Base-by-base conservation (phyloP, 2,113 vertebrate species). In the Pristiophorus japonicus region DNA sequence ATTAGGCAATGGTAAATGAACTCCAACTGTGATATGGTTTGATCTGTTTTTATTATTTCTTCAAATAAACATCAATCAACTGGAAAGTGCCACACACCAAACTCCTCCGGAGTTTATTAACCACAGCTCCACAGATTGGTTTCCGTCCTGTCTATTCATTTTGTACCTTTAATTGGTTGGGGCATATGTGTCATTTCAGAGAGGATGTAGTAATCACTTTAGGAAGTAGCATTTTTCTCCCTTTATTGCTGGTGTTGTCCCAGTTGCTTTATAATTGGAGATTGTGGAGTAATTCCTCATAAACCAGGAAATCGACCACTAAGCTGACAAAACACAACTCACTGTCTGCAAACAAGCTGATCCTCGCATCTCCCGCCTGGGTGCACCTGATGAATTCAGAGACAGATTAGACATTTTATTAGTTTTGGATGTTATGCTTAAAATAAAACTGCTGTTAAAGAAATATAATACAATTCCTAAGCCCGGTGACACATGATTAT, bases 11-110 rank as follows among this genome's bases (percentile, higher is more conserved):
- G 65, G 92, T 94, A 47, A 70, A 94, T 66, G 22, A 67, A 30
- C 18, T 70, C 63, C 92, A 27, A 94, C 92, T 94, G 42, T 94
- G 65, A 66, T 47, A 24, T 45, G 38, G 22, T 14, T 65, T 93
- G n/a, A 93, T 93, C 55, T n/a, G 88, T 70, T 94, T 94, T 94
- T 94, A 94, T 67, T 94, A 94, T 88, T 88, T 88, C 85, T 55
- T 88, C 45, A 20, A 88, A 88, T 55, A 88, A 88, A 88, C 47
- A 51, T 88, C 85, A 67, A 30, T 94, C 63, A 94, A 94, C 38
- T 94, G 63, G 66, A 45, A 94, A 66, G 42, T 66, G 38, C 92
- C 63, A 42, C 7, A 5, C 6, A 27, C 38, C 42, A 92, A n/a
- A 63, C 34, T 38, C 55, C 24, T 14, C 27, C 34, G 14, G 38